These are phyloP conservation scores for Rhinoraja longicauda DNA, from an alignment of 2,797 vertebrate genomes.

Conservation along the genomic window DNA sequence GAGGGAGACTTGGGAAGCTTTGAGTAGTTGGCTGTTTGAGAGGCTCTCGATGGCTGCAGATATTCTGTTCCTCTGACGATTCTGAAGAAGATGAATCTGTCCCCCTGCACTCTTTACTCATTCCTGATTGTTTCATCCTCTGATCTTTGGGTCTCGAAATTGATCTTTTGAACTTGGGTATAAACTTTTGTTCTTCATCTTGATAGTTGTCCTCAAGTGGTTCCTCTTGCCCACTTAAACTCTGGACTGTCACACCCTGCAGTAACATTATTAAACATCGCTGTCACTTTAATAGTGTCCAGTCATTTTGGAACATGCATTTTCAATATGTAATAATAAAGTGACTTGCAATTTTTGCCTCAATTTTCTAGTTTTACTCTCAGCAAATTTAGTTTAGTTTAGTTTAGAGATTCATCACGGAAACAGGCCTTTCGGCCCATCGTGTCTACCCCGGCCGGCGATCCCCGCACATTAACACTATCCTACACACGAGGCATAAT, in stretches of 20 bases:
- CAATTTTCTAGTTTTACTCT: background rate
- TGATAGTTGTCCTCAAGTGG: background rate
- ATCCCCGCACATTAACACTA: no score
- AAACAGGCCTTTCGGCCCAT: no score
- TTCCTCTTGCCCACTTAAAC: slow-evolving; percentile 7
- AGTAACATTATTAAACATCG: background rate
- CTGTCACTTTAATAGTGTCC: background rate
- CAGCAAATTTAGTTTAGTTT: background rate
- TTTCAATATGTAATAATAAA: background rate
- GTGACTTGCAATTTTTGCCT: background rate
- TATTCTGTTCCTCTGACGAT: background rate
- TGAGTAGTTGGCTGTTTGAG: background rate
- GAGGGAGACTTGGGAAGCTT: slow-evolving; percentile 11
- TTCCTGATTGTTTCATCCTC: background rate
- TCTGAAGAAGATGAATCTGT: slow-evolving; percentile 21
- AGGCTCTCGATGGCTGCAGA: background rate
- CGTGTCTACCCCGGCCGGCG: no score
- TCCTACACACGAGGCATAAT: no score
- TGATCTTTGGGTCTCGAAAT: background rate
- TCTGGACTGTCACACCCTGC: background rate
- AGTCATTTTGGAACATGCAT: background rate
- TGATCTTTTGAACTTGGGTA: background rate
- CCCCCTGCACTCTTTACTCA: background rate
- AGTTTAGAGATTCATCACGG: no score
- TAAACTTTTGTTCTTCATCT: background rate